A percentile compares a stretch with the other conserved stretches of the same genome.
phyloP scores from a whole-genome alignment of 2,797 vertebrate genomes.

The Taenioides sp. region DNA sequence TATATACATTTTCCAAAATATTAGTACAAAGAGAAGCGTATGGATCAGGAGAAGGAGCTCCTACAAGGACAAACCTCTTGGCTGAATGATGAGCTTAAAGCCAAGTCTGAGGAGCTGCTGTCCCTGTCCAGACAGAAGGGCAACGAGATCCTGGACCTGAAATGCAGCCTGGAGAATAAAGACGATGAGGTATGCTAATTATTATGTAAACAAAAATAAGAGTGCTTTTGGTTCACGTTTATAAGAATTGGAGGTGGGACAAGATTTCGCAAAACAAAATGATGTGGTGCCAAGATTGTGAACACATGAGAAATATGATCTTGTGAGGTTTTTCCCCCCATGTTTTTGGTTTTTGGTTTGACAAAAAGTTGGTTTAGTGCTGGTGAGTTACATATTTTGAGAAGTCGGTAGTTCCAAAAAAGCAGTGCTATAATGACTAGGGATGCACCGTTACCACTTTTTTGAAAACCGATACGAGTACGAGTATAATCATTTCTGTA shows the following conservation, averaged over 20 bases:
- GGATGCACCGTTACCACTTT: no score
- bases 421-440: no score
- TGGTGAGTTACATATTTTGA: no score
- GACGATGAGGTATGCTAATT: conserved; percentile 84
- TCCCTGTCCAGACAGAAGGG: conserved; percentile 89
- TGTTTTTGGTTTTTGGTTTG: no score
- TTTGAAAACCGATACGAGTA: no score
- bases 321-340: no score
- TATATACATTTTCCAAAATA: neutral
- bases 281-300: no score
- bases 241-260: neutral
- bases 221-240: neutral
- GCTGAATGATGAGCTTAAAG: conserved; percentile 89
- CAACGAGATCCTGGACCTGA: conserved; percentile 91
- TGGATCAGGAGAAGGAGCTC: conserved; percentile 95
- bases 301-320: no score
- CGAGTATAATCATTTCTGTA: no score
- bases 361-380: no score
- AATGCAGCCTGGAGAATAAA: conserved; percentile 89
- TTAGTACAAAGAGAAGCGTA: conserved; percentile 92
- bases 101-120: conserved; percentile 92
- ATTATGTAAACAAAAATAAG: neutral
- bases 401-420: no score
- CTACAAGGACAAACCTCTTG: conserved; percentile 87
- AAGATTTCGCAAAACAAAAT: no score